phyloP scores from a whole-genome alignment of 2,888 invertebrate species.

The Stegophylla sp. region DNA sequence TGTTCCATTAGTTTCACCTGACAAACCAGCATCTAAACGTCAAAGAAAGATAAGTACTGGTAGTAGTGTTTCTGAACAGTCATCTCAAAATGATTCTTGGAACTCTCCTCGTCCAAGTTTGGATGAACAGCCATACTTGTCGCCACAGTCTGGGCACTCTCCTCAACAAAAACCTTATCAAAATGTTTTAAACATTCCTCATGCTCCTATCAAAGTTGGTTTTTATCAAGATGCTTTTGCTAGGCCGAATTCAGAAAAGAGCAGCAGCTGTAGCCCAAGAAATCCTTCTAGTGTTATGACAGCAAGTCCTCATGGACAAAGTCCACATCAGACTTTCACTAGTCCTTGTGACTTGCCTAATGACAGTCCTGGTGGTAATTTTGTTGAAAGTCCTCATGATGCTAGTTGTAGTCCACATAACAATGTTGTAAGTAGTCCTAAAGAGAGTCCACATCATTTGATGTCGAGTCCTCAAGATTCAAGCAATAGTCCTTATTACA shows the following conservation, averaged over 20 bases:
- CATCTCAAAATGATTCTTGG: conserved; percentile 67
- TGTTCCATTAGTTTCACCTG: conserved; percentile 64
- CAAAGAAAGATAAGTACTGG: conserved; percentile 79
- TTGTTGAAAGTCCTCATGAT: conserved; percentile 35
- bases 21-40: conserved; percentile 63
- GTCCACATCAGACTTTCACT: conserved; percentile 56
- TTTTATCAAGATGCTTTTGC: conserved; percentile 83
- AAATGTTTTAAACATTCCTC: conserved; percentile 64
- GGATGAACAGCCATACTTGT: conserved; percentile 72
- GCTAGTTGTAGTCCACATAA: conserved; percentile 60
- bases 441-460: conserved; percentile 55
- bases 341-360: conserved; percentile 59
- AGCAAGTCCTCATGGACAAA: conserved; percentile 59
- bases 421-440: conserved; percentile 59
- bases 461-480: conserved; percentile 58
- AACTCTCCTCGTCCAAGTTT: conserved; percentile 63
- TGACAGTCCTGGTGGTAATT: conserved; percentile 53
- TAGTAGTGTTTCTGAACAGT: conserved; percentile 79
- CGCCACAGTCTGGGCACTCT: conserved; percentile 68
- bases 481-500: conserved; percentile 67
- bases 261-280: conserved; percentile 73
- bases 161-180: conserved; percentile 69
- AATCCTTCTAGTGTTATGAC: conserved; percentile 67
- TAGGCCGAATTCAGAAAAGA: conserved; percentile 78
- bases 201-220: conserved; percentile 83